Evolutionary conservation across 2,113 vertebrate genomes (phyloP).

Genomic region (Albula glossodonta): DNA sequence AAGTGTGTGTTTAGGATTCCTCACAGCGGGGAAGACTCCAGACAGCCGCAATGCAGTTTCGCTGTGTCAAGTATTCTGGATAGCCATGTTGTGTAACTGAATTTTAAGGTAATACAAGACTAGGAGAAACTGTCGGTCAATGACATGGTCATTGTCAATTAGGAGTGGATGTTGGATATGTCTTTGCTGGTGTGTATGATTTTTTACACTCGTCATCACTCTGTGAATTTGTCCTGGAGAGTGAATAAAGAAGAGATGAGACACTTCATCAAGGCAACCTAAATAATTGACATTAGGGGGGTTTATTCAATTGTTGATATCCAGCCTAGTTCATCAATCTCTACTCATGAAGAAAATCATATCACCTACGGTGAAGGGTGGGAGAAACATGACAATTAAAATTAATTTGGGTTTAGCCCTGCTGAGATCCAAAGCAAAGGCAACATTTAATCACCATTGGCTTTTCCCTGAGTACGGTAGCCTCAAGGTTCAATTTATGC

Average conservation of each 20-base stretch:
- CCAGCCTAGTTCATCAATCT: neutral
- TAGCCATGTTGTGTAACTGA: conserved; percentile 52
- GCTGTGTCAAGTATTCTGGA: conserved; percentile 50
- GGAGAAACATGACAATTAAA: neutral
- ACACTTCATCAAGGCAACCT: too few relatives aligned
- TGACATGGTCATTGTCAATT: conserved; percentile 51
- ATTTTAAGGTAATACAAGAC: conserved; percentile 54
- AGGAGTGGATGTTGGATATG: conserved; percentile 34
- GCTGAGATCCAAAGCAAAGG: too few relatives aligned
- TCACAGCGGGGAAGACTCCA: conserved; percentile 24
- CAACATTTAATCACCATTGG: too few relatives aligned
- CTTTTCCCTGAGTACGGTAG: neutral
- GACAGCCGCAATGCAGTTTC: conserved; percentile 48
- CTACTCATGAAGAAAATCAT: neutral
- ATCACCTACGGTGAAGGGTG: neutral
- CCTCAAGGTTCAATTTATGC: neutral
- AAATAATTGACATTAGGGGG: neutral
- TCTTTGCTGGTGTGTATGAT: too few relatives aligned
- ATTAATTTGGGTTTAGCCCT: neutral
- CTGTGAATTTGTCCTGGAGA: too few relatives aligned
- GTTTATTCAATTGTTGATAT: neutral
- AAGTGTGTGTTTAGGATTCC: conserved; percentile 30
- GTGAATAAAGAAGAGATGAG: neutral
- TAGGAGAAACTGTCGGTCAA: conserved; percentile 41
- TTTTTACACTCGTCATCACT: too few relatives aligned